These are phyloP conservation scores for Cantharis nigra DNA, from an alignment of 2,888 invertebrate species.

Conservation along the genomic window DNA sequence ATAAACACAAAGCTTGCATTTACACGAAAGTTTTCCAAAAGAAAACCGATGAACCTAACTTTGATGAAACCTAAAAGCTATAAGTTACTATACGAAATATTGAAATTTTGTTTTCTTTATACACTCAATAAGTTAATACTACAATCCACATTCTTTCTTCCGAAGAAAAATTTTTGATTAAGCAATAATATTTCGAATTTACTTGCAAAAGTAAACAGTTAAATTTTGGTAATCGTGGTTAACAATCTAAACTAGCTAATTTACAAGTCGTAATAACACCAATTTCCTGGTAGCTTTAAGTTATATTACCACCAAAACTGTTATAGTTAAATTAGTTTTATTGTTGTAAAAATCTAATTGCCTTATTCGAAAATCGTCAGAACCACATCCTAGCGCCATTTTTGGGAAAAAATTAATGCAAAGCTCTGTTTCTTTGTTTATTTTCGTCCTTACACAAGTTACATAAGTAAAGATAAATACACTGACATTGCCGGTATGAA, in stretches of 20 bases:
- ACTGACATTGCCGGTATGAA: too few relatives aligned
- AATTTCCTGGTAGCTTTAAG: background rate
- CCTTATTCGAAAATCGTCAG: background rate
- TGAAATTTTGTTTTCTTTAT: background rate
- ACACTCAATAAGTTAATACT: background rate
- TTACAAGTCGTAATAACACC: conserved; percentile 2
- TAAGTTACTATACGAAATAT: background rate
- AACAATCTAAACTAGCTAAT: background rate
- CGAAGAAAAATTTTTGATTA: background rate
- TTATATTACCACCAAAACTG: background rate
- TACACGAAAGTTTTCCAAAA: conserved; percentile 9
- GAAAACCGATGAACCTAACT: conserved; percentile 9
- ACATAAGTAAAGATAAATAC: too few relatives aligned
- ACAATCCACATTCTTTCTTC: background rate
- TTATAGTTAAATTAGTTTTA: background rate
- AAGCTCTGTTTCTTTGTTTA: too few relatives aligned
- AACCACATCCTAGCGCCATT: too few relatives aligned
- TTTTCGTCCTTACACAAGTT: too few relatives aligned
- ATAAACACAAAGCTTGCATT: conserved; percentile 12
- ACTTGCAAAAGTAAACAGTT: background rate
- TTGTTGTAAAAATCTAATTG: background rate
- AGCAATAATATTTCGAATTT: background rate
- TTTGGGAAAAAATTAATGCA: too few relatives aligned
- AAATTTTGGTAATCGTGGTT: background rate
- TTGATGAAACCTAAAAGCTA: background rate